Evolutionary conservation across 2,113 vertebrate genomes (phyloP).

Genomic region (Cervus canadensis): DNA sequence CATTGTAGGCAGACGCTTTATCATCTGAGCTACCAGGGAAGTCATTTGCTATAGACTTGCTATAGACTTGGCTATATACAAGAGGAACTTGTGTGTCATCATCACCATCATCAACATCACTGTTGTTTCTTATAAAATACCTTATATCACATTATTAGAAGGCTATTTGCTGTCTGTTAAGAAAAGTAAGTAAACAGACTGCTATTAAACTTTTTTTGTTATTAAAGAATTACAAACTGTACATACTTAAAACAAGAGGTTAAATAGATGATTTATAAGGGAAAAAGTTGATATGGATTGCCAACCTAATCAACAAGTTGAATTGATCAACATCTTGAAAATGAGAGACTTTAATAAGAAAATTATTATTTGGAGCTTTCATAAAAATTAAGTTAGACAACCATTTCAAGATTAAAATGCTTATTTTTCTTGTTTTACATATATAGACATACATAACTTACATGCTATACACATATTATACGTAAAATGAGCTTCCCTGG

Average conservation of each 20-base stretch:
- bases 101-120: neutral
- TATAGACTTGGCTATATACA: no score
- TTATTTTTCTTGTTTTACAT: neutral
- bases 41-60: no score
- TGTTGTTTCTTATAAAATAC: neutral
- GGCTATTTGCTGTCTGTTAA: conserved; percentile 9
- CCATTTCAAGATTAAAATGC: neutral
- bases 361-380: neutral
- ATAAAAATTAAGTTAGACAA: conserved; percentile 48
- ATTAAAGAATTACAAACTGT: conserved; percentile 24
- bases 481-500: neutral
- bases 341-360: neutral
- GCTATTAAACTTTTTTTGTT: neutral
- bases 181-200: neutral
- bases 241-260: neutral
- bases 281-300: neutral
- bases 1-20: no score
- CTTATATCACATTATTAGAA: neutral
- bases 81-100: neutral
- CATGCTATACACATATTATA: neutral
- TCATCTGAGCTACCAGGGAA: no score
- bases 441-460: neutral
- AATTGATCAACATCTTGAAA: conserved; percentile 25
- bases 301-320: neutral
- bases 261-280: neutral